Conservation (phyloP, 2,888 invertebrate genomes). For the Cenopis cana region DNA sequence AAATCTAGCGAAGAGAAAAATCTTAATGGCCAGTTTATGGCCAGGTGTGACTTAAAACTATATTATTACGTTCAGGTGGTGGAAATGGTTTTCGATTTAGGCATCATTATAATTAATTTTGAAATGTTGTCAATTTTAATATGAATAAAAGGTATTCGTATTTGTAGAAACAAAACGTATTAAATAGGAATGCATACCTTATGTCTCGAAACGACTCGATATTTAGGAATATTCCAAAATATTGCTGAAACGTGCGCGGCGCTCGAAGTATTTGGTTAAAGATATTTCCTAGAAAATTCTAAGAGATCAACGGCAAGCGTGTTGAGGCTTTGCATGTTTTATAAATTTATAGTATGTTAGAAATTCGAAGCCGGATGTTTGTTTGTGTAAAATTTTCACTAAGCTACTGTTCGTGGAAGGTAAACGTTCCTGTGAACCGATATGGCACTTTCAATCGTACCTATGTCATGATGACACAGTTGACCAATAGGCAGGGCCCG, state of each 20-base stretch:
- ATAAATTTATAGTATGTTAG: not conserved
- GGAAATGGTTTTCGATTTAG: too few relatives aligned
- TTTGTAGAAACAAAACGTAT: not conserved
- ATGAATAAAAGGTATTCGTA: too few relatives aligned
- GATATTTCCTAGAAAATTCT: constrained; percentile 6
- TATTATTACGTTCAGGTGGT: too few relatives aligned
- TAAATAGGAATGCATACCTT: not conserved
- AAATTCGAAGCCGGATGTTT: not conserved
- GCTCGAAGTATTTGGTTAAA: constrained; percentile 6
- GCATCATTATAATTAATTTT: too few relatives aligned
- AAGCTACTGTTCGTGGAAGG: not conserved
- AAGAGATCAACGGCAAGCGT: not conserved
- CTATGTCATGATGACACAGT: too few relatives aligned
- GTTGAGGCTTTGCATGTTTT: constrained; percentile 4
- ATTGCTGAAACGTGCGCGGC: constrained; percentile 4
- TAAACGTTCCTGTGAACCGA: too few relatives aligned
- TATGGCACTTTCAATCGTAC: too few relatives aligned
- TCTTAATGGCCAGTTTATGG: too few relatives aligned
- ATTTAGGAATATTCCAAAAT: constrained; percentile 16
- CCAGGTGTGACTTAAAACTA: too few relatives aligned
- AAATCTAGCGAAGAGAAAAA: too few relatives aligned
- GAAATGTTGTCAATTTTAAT: too few relatives aligned
- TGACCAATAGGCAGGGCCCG: too few relatives aligned
- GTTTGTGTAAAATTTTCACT: not conserved
- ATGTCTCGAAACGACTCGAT: not conserved